Conservation (phyloP, 2,113 vertebrate species). For the Lepidothrix coronata region DNA sequence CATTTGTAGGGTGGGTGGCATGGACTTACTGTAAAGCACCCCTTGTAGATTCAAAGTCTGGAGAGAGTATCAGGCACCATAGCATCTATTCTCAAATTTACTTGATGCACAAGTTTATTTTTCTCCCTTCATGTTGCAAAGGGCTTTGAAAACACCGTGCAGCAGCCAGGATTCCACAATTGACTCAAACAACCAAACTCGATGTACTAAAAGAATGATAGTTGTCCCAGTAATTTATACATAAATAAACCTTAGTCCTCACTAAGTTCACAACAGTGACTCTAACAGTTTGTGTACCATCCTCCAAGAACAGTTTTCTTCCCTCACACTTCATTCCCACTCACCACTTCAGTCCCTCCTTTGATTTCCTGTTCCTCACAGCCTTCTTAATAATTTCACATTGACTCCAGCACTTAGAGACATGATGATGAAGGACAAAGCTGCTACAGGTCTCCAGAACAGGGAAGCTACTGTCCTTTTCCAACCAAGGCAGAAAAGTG, state of each 20-base stretch:
- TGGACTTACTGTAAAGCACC: not conserved
- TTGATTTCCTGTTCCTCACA: not conserved
- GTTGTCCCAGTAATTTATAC: not conserved
- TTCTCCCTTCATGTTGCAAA: not conserved
- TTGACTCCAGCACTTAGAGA: not conserved
- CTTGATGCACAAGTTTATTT: not conserved
- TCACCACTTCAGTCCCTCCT: not conserved
- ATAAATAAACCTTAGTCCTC: not conserved
- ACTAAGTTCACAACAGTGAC: not conserved
- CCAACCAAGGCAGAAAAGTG: not conserved
- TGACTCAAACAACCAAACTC: not conserved
- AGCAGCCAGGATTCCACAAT: not conserved
- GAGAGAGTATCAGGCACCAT: not conserved
- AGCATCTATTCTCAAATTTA: not conserved
- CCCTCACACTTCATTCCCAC: fast-evolving
- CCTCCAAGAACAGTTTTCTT: not conserved
- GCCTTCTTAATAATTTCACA: not conserved
- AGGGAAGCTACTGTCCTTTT: not conserved
- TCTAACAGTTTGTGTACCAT: not conserved
- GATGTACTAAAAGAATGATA: not conserved
- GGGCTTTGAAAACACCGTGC: not conserved
- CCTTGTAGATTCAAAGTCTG: not conserved
- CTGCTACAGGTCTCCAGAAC: not conserved
- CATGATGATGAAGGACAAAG: not conserved
- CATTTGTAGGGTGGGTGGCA: not conserved